Percentiles rank a stretch among this genome's conserved stretches.
These are phyloP conservation scores for Catostylus mosaicus DNA, from an alignment of 30 jellyfish, hydroid and myxozoan genomes.

Conservation along the genomic window DNA sequence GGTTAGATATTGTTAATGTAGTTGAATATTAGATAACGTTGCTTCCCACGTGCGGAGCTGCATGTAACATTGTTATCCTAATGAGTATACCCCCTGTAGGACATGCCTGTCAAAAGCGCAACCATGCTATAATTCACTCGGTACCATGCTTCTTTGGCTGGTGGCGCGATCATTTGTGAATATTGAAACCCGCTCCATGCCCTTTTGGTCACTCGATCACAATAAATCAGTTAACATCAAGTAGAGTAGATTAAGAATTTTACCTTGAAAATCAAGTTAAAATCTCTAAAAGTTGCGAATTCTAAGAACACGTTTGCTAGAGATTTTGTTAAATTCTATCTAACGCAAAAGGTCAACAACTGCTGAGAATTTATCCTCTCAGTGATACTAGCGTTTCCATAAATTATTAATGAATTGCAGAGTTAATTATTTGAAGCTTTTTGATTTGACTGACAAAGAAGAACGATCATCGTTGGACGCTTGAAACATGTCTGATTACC, in stretches of 20 bases:
- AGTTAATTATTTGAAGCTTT: slow-evolving; percentile 10
- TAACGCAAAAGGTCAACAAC: not conserved
- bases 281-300: too few species aligned
- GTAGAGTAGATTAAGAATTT: too few species aligned
- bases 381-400: not conserved
- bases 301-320: not conserved
- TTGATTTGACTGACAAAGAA: not conserved
- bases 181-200: slow-evolving; percentile 49
- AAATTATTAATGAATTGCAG: slow-evolving; percentile 23
- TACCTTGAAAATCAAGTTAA: too few species aligned
- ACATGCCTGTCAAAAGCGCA: slow-evolving; percentile 17
- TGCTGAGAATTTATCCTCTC: not conserved
- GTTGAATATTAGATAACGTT: not conserved
- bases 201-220: slow-evolving; percentile 25
- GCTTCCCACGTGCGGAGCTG: not conserved
- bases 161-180: slow-evolving; percentile 37
- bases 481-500: slow-evolving; percentile 6
- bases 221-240: not conserved
- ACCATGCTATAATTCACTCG: not conserved
- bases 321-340: too few species aligned
- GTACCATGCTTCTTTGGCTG: slow-evolving; percentile 40
- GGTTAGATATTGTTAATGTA: not conserved
- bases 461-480: not conserved
- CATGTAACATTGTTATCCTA: not conserved
- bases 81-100: slow-evolving; percentile 1